Conservation (phyloP, 1,140 invertebrate genomes). For the Arctopsyche grandis region DNA sequence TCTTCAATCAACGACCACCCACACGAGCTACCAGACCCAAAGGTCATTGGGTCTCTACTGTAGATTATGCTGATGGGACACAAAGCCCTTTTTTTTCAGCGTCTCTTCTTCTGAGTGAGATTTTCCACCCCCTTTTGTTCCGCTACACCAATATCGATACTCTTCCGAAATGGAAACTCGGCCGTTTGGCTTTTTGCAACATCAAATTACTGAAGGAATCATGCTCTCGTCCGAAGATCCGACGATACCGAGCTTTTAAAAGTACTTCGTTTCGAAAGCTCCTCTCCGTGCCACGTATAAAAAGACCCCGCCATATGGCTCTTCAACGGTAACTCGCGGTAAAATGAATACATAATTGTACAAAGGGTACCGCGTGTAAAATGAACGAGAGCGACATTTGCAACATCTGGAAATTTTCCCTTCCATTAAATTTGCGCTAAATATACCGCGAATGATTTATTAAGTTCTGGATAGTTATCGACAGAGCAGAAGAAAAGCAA, state of each 20-base stretch:
- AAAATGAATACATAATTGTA: no score
- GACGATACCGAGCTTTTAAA: no score
- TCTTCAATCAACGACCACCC: slow-evolving; percentile 19
- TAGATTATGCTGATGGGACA: slow-evolving; percentile 20
- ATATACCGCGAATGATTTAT: slow-evolving; percentile 18
- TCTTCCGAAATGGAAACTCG: not conserved
- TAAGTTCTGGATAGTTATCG: not conserved
- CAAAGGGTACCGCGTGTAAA: not conserved
- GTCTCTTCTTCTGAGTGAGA: not conserved
- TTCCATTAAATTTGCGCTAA: not conserved
- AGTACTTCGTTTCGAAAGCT: no score
- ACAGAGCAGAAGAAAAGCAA: slow-evolving; percentile 22
- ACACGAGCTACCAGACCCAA: slow-evolving; percentile 3
- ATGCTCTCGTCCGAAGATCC: no score
- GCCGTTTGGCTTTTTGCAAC: no score
- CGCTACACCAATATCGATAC: not conserved
- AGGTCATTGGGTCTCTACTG: slow-evolving; percentile 15
- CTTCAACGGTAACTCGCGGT: no score
- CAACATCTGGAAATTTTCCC: slow-evolving; percentile 20
- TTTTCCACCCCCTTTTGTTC: not conserved
- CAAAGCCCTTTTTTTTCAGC: slow-evolving; percentile 1
- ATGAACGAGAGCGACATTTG: not conserved
- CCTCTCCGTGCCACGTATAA: no score
- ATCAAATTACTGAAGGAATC: no score
- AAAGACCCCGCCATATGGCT: no score